Percentiles rank a stretch among this genome's conserved stretches.
Conservation (phyloP, 1,140 invertebrate genomes). For the Campodea augens region DNA sequence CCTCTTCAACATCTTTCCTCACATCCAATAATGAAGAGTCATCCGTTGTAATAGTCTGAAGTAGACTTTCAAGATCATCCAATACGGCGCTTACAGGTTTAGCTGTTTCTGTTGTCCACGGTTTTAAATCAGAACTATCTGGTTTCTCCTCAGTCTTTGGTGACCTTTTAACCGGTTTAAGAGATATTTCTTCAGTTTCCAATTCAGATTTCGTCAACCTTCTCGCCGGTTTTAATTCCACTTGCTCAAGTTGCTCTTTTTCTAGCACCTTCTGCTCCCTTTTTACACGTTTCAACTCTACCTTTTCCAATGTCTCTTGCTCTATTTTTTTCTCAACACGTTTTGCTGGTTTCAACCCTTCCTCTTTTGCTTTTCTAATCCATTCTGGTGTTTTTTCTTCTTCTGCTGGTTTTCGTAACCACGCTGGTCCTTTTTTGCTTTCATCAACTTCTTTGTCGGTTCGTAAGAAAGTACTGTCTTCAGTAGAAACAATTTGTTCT, state of each 20-base stretch:
- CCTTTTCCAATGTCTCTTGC: slow-evolving; percentile 14
- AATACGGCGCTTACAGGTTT: no score
- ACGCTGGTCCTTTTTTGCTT: neutral
- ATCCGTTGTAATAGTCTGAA: no score
- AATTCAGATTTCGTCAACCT: slow-evolving; percentile 23
- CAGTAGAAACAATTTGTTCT: slow-evolving; percentile 3
- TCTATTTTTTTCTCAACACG: slow-evolving; percentile 11
- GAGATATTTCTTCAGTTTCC: slow-evolving; percentile 20
- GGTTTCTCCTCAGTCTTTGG: slow-evolving; percentile 23
- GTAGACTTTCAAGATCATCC: no score
- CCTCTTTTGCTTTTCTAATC: slow-evolving; percentile 6
- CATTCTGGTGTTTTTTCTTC: slow-evolving; percentile 11
- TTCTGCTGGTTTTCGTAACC: neutral
- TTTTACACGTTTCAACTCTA: slow-evolving; percentile 19
- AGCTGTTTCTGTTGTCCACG: no score
- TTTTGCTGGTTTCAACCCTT: slow-evolving; percentile 6
- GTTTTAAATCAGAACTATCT: slow-evolving; percentile 18
- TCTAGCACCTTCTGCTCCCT: slow-evolving; percentile 12
- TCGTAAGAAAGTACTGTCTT: slow-evolving; percentile 7
- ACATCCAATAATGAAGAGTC: no score
- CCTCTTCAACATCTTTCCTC: neutral
- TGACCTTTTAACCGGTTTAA: slow-evolving; percentile 17
- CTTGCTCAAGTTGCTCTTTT: slow-evolving; percentile 20
- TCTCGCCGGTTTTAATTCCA: slow-evolving; percentile 21
- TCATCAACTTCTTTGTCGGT: slow-evolving; percentile 1